Evolutionary conservation across 1,140 invertebrate species (phyloP), one percentile per base, ranked within the genome.

Genomic region (Coboldia fuscipes): DNA sequence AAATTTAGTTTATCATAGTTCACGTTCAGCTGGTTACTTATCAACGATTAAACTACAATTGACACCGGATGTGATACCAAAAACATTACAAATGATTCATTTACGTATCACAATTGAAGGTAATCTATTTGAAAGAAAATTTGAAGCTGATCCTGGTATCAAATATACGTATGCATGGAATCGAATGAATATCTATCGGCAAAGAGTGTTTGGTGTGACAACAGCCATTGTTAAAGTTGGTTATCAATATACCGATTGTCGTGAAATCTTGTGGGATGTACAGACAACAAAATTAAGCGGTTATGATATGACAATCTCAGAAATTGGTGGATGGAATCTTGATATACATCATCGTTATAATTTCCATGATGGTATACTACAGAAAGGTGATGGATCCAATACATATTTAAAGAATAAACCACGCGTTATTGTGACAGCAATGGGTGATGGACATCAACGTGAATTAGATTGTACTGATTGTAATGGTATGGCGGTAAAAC

Each of bases 161-260:
- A 93, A 90, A 51, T 94, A 89, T 49, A 93, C 88, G 0, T 97
- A 92, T 50, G 76, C 86, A 1, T 97, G 92, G 93, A 90, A 96
- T 50, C 66, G 89, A 39, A 58, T 86, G 2, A 97, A 97, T 51
- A 86, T 93, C n/a, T 97, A 96, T 50, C 68, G 84, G 20, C 90
- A 97, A 60, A 68, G 86, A 36, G 89, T 97, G 18, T 89, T 86
- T 45, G 84, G 84, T 0, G 78, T 86, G 0, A 86, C 84, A 0
- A 86, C 81, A 1, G 84, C 83, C 3, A 65, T 85, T 57, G 88
- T 97, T 1, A 88, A 84, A 61, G 86, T 97, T 12, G 92, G 92
- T 0, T 97, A 96, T 52, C 80, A 94, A 50, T 96, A 97, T 48
- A 75, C 66, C 15, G 82, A 85, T 42, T 97, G 93, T 56, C 79